Evolutionary conservation across 2,888 invertebrate species (phyloP), one percentile per base, ranked within the genome.

Genomic region (Cenopis cana): DNA sequence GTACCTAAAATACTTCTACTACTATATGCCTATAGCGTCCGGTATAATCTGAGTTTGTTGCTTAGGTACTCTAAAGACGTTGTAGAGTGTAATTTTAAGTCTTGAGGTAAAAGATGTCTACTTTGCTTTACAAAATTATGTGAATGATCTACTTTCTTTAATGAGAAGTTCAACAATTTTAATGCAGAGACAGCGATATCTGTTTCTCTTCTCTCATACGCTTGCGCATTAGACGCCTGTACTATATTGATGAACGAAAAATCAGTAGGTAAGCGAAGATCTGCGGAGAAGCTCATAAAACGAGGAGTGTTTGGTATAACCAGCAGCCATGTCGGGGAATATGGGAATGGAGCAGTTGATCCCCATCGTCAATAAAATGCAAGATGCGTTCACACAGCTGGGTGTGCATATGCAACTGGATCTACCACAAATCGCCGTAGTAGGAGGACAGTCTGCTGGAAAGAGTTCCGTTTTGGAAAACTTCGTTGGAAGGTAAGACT

Each of bases 381-480:
- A 99, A 95, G 99, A 99, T 98, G 99, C 99, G 79, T 99, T 99
- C 94, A 98, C 99, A 77, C 98, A 98, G 86, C 94, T 99, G 89
- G 99, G 99, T 81, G 99, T 99, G 82, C 97, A 98, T 88, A 97
- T 99, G 97, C 98, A 98, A 89, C 95, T 99, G 89, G 99, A 99
- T 95, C 95, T 99, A 87, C 99, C 99, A 79, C 99, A 99, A 95
- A 99, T 99, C 87, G 99, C 99, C 77, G 99, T 99, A 75, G 99
- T 99, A 85, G 99, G 99, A 89, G 99, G 99, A 83, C 99, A 99
- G 93, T 99, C 99, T 87, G 99, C 99, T 83, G 99, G 99, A 84
- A 99, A 99, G 94, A 99, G 99, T 93, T 99, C 99, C 68, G 99
- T 99, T 73, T 95, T 99, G 87, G 99, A 99, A 95, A 99, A 99